These are phyloP conservation scores for Pangasius sanitwongsei DNA, from an alignment of 2,797 vertebrate genomes.

Conservation along the genomic window DNA sequence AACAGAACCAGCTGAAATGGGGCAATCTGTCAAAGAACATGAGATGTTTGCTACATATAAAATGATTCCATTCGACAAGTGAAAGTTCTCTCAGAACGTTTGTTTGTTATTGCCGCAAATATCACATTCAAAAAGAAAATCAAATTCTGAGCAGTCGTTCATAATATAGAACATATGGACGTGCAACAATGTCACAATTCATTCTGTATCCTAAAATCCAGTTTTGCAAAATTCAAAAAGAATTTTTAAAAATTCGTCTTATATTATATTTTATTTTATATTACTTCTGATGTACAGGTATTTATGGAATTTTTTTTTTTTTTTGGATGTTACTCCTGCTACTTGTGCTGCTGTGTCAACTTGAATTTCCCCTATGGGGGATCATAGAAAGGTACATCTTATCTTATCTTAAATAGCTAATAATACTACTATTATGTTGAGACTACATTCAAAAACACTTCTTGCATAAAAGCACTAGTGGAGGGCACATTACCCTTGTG, in stretches of 20 bases:
- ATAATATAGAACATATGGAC: not conserved
- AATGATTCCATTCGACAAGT: conserved; percentile 14
- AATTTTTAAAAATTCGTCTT: too few species aligned
- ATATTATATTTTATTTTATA: too few species aligned
- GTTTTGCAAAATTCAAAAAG: not conserved
- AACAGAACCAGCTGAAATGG: conserved; percentile 36
- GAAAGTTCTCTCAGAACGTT: not conserved
- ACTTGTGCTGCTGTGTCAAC: too few species aligned
- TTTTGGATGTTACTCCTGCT: too few species aligned
- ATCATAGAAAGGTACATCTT: too few species aligned
- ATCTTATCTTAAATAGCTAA: not conserved
- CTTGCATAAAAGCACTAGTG: not conserved
- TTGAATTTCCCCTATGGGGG: too few species aligned
- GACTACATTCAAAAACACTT: not conserved
- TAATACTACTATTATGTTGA: not conserved
- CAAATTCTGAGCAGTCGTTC: not conserved
- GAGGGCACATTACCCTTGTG: not conserved
- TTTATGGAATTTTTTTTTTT: too few species aligned
- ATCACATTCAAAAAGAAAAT: not conserved
- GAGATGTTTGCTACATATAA: not conserved
- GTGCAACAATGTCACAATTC: not conserved
- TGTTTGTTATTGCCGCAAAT: conserved; percentile 5
- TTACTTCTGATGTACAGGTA: too few species aligned
- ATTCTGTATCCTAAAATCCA: not conserved
- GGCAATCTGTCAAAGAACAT: conserved; percentile 26